Percentiles rank a stretch among this genome's conserved stretches.
These are phyloP conservation scores for Lerema accius DNA, from an alignment of 1,140 invertebrate genomes.

Conservation along the genomic window DNA sequence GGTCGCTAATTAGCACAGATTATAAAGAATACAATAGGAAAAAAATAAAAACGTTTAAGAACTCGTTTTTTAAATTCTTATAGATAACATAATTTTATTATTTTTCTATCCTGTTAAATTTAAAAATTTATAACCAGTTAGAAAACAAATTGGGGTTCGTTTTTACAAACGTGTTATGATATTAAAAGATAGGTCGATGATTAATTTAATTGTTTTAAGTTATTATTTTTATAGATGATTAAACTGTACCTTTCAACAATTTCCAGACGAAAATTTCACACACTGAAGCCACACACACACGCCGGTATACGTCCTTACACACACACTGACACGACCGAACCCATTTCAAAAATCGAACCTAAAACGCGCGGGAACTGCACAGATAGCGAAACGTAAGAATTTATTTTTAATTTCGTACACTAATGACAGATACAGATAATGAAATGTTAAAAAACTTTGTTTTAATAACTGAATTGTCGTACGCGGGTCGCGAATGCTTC, in stretches of 20 bases:
- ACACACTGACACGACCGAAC: conserved; percentile 23
- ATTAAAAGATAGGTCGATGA: too few species aligned
- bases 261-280: conserved; percentile 9
- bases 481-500: conserved; percentile 60
- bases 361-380: conserved; percentile 33
- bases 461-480: conserved; percentile 43
- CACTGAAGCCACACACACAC: conserved; percentile 8
- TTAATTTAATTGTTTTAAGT: too few species aligned
- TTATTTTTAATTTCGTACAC: conserved; percentile 11
- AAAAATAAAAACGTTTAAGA: too few species aligned
- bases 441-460: conserved; percentile 20
- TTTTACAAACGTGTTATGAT: too few species aligned
- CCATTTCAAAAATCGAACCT: conserved; percentile 37
- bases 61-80: too few species aligned
- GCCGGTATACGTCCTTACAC: conserved; percentile 8
- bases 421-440: conserved; percentile 34
- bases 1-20: too few species aligned
- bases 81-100: too few species aligned
- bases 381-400: conserved; percentile 32
- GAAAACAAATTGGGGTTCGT: too few species aligned
- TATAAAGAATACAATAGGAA: too few species aligned
- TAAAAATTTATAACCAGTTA: too few species aligned
- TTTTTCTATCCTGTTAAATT: too few species aligned
- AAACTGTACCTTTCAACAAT: conserved; percentile 3
- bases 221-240: not conserved